A percentile compares a stretch with the other conserved stretches of the same genome.
Evolutionary conservation across 2,113 vertebrate genomes (phyloP).

Genomic region (Nibea coibor): DNA sequence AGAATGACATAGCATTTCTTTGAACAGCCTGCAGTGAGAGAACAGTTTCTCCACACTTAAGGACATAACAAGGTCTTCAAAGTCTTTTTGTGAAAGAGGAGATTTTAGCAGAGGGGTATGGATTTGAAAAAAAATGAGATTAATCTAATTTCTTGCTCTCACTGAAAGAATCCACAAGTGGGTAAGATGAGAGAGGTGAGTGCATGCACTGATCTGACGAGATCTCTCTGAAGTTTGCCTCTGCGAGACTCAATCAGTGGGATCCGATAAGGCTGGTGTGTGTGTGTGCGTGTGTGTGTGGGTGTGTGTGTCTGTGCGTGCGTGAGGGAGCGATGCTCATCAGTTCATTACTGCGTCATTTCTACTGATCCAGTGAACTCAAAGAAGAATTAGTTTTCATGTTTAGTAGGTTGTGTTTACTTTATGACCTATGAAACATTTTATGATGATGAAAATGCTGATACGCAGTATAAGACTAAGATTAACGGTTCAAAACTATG

Average conservation of each 20-base stretch:
- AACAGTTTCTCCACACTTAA: slow-evolving; percentile 44
- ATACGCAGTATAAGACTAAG: not conserved
- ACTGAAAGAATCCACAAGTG: slow-evolving; percentile 40
- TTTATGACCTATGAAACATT: not conserved
- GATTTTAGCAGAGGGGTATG: slow-evolving; percentile 10
- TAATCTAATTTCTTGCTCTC: slow-evolving; percentile 30
- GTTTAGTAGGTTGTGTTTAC: not conserved
- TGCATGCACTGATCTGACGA: slow-evolving; percentile 41
- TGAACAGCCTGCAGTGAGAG: slow-evolving; percentile 42
- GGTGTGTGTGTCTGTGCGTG: slow-evolving; percentile 4
- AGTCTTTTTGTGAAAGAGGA: slow-evolving; percentile 19
- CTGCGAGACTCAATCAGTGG: slow-evolving; percentile 11
- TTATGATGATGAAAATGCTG: not conserved
- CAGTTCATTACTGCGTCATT: slow-evolving; percentile 23
- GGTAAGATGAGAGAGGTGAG: slow-evolving; percentile 47
- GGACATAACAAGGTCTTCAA: slow-evolving; percentile 49
- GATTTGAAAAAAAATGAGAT: slow-evolving; percentile 41
- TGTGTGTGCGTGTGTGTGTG: slow-evolving; percentile 21
- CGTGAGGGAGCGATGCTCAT: slow-evolving; percentile 12
- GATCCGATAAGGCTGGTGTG: slow-evolving; percentile 27
- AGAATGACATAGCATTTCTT: slow-evolving; percentile 71
- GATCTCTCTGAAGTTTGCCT: slow-evolving; percentile 52
- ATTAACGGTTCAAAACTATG: not conserved
- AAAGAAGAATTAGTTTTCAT: not conserved
- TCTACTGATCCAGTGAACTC: not conserved